Percentiles rank a stretch among this genome's conserved stretches.
Evolutionary conservation across 2,113 vertebrate genomes (phyloP).

Genomic region (Myotis brandtii): DNA sequence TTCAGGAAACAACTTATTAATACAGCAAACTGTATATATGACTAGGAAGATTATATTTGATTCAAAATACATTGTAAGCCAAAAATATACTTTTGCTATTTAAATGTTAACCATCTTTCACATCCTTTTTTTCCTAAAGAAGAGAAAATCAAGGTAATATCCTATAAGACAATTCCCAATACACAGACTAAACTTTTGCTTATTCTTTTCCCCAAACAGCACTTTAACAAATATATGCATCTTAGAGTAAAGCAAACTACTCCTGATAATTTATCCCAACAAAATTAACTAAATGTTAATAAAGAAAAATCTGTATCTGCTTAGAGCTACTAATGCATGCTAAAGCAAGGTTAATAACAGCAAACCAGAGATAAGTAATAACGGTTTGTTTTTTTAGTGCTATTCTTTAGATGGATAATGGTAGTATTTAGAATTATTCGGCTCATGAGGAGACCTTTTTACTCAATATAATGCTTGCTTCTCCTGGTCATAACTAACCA

Average conservation of each 20-base stretch:
- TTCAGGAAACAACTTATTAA: conserved; percentile 14
- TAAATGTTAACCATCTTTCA: background rate
- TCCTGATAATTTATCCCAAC: background rate
- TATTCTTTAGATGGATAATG: background rate
- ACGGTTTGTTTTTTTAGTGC: background rate
- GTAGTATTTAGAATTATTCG: background rate
- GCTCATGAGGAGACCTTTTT: background rate
- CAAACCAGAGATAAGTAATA: background rate
- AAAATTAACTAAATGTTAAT: conserved; percentile 24
- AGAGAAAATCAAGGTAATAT: background rate
- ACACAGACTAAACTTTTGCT: background rate
- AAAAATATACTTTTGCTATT: background rate
- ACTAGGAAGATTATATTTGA: background rate
- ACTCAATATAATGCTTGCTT: background rate
- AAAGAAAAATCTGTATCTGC: conserved; percentile 31
- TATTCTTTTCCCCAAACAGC: background rate
- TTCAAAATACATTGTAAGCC: background rate
- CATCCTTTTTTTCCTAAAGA: background rate
- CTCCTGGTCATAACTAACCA: background rate
- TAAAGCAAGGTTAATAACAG: background rate
- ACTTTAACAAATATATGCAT: background rate
- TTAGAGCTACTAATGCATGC: background rate
- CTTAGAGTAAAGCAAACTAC: background rate
- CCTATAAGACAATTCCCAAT: background rate
- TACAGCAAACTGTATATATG: background rate